Conservation (phyloP, 2,797 vertebrate species). For the Melanotaenia parkinsoni region DNA sequence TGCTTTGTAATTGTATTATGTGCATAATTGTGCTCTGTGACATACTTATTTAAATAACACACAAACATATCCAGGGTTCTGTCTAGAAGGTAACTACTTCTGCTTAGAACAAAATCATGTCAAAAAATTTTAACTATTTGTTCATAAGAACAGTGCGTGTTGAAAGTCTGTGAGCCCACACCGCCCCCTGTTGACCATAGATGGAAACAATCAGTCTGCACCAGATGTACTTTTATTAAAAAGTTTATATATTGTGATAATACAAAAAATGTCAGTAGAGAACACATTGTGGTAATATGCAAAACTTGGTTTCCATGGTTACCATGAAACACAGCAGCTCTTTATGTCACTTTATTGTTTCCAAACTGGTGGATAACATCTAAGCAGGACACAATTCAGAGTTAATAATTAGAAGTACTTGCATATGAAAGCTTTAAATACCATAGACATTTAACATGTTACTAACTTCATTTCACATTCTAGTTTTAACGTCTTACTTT, state of each 20-base stretch:
- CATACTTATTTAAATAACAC: neutral
- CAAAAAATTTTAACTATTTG: neutral
- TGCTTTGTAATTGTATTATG: neutral
- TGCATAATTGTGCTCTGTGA: conserved; percentile 1
- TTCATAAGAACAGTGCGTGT: neutral
- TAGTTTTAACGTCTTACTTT: neutral
- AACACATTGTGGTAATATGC: conserved; percentile 9
- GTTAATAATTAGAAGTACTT: neutral
- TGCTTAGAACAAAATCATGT: neutral
- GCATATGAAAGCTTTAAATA: conserved; percentile 23
- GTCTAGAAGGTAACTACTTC: neutral
- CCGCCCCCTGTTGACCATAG: conserved; percentile 56
- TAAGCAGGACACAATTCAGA: neutral
- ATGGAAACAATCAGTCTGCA: neutral
- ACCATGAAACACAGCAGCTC: conserved; percentile 14
- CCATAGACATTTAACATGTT: neutral
- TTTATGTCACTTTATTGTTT: conserved; percentile 20
- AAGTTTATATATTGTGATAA: conserved; percentile 10
- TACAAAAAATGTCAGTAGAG: conserved; percentile 57
- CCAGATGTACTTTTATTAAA: conserved; percentile 38
- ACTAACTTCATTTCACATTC: conserved; percentile 25
- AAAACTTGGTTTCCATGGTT: conserved; percentile 5
- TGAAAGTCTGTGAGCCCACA: neutral
- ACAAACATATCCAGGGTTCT: neutral
- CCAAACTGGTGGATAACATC: neutral